Conservation (phyloP, 2,113 vertebrate genomes). For the rabbit (Oryctolagus cuniculus) region mOryCun1.1 NC_091440.1:157501-158000, state of each 20-base stretch:
- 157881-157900: neutral
- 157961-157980: neutral
- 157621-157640: too few relatives aligned
- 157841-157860: too few relatives aligned
- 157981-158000: neutral
- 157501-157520: neutral
- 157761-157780: neutral
- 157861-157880: neutral
- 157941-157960: too few relatives aligned
- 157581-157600: neutral
- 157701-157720: neutral
- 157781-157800: neutral
- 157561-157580: neutral
- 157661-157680: too few relatives aligned
- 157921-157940: neutral
- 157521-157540: neutral
- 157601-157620: too few relatives aligned
- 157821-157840: fast-evolving
- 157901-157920: neutral
- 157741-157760: neutral
- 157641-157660: neutral
- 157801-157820: too few relatives aligned
- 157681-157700: neutral
- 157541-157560: neutral
- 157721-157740: neutral